Evolutionary conservation across 2,888 invertebrate genomes (phyloP), one percentile per base, ranked within the genome.

Genomic region (Drosophila helvetica): DNA sequence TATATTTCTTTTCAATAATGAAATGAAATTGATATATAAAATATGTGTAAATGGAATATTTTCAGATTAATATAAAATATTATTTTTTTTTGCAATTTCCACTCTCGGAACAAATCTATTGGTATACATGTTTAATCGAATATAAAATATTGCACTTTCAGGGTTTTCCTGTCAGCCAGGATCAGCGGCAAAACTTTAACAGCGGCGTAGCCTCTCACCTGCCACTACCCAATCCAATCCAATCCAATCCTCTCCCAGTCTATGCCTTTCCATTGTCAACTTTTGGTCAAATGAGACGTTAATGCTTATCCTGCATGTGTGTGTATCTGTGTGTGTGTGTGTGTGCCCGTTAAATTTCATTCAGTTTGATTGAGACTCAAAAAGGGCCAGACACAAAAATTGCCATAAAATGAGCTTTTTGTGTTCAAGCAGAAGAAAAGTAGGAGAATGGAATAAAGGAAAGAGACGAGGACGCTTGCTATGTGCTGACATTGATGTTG

Each of bases 351-450:
- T 79, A 77, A 83, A 82, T 75, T 74, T 77, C 83, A 86, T 79
- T 86, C 84, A 74, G 67, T 56, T 56, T 51, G 51, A 12, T 30
- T 60, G 43, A 42, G 18, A 1, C 3, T 27, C 18, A n/a, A 17
- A 15, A 47, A 47, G 70, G 62, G 62, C 52, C 33, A 65, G 25
- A 25, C 72, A 68, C 73, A 74, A 63, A 86, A 88, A 86, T 84
- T 85, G 85, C 61, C 84, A 86, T 78, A 80, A 88, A 88, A 84
- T 86, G 73, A 75, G 79, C 77, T 78, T 86, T 83, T 78, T 88
- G 69, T 77, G 71, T 45, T 57, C 46, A 47, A 50, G 48, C 27
- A 52, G 58, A 17, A 38, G 50, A 27, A 55, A n/a, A 30, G 56
- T 18, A 51, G 22, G 52, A 33, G 50, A 51, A 43, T 43, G 48